phyloP scores from a whole-genome alignment of 2,888 invertebrate species.

The Parnassius glacialis region DNA sequence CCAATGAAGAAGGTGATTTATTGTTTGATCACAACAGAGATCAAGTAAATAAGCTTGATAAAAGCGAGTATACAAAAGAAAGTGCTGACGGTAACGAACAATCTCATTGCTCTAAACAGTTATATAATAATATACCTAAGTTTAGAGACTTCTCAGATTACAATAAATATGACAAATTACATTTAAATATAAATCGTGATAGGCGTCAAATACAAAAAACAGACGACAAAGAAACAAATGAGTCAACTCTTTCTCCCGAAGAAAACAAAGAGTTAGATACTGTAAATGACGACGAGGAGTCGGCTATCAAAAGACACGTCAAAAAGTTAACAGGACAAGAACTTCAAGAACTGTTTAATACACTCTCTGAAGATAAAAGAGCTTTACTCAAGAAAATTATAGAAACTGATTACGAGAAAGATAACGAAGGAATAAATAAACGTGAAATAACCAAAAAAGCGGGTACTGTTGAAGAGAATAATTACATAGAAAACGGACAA shows the following conservation, averaged over 20 bases:
- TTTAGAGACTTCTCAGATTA: conserved; percentile 41
- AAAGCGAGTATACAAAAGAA: conserved; percentile 40
- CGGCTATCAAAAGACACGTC: conserved; percentile 63
- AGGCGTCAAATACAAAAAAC: conserved; percentile 43
- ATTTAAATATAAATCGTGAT: conserved; percentile 45
- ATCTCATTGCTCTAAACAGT: conserved; percentile 41
- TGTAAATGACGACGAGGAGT: conserved; percentile 56
- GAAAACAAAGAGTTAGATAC: conserved; percentile 31
- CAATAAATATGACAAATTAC: conserved; percentile 40
- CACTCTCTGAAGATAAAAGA: conserved; percentile 65
- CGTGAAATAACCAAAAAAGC: conserved; percentile 74
- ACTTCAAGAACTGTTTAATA: conserved; percentile 61
- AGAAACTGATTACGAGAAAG: conserved; percentile 22
- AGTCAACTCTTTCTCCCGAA: conserved; percentile 21
- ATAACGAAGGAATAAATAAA: conserved; percentile 49
- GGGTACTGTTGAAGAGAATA: conserved; percentile 62
- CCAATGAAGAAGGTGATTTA: conserved; percentile 46
- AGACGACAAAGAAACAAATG: conserved; percentile 24
- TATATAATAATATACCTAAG: conserved; percentile 44
- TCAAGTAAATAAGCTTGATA: conserved; percentile 33
- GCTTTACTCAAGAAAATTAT: conserved; percentile 64
- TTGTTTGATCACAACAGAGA: conserved; percentile 44
- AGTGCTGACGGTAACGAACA: conserved; percentile 39
- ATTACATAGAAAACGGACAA: conserved; percentile 52
- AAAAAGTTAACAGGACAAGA: conserved; percentile 63